Evolutionary conservation across 2,888 invertebrate species (phyloP).

Genomic region (Drepanosiphum platanoidis): DNA sequence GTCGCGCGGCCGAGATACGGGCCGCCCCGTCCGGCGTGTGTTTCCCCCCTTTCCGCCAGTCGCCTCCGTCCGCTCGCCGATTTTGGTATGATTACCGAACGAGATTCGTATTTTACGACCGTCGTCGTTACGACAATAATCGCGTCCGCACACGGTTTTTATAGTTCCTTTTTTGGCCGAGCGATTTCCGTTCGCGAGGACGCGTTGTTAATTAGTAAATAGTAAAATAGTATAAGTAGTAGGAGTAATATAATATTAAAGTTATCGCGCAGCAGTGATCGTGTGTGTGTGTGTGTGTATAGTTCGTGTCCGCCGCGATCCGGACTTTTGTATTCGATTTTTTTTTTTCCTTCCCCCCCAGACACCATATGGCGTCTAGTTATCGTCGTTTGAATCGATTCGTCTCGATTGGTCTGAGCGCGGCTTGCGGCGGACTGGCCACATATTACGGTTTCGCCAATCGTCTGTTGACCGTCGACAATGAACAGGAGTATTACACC

Average conservation of each 20-base stretch:
- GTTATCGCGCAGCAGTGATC: background rate
- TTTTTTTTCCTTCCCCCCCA: background rate
- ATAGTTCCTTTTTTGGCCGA: constrained; percentile 34
- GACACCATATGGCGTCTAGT: constrained; percentile 25
- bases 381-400: constrained; percentile 21
- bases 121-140: background rate
- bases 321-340: background rate
- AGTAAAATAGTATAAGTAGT: too few species aligned
- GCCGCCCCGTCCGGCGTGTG: too few species aligned
- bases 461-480: background rate
- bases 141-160: background rate
- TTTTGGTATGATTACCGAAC: background rate
- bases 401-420: background rate
- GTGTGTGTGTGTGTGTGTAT: background rate
- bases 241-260: too few species aligned
- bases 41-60: background rate
- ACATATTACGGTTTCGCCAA: constrained; percentile 22
- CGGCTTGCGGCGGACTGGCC: constrained; percentile 26
- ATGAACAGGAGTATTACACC: constrained; percentile 6
- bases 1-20: too few species aligned
- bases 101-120: background rate
- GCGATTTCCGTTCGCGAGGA: background rate
- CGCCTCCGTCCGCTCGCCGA: background rate
- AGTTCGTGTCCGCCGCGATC: too few species aligned
- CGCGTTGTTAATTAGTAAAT: background rate